Evolutionary conservation across 2,113 vertebrate genomes (phyloP).

Genomic region (Gnathonemus longibarbis): DNA sequence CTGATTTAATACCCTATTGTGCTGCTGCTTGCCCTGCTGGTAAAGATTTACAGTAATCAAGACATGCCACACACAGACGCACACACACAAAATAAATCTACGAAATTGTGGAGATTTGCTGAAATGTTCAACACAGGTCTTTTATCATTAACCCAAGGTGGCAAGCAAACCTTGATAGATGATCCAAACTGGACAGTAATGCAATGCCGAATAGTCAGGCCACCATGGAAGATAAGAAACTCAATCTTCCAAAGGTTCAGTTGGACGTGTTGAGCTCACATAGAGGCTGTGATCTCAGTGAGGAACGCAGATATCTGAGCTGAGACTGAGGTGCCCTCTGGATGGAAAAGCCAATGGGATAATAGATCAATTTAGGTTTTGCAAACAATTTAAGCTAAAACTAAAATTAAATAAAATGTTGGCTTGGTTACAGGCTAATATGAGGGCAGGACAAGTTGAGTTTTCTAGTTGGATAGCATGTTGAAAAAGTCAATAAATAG

Average conservation of each 20-base stretch:
- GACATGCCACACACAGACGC: background rate
- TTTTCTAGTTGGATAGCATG: background rate
- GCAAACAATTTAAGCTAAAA: background rate
- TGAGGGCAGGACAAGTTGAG: background rate
- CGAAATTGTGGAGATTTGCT: background rate
- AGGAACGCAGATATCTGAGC: background rate
- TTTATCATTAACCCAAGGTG: background rate
- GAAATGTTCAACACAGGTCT: background rate
- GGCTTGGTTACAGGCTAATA: background rate
- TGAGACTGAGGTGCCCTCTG: background rate
- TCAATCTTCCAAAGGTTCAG: background rate
- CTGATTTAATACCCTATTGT: background rate
- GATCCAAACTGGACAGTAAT: background rate
- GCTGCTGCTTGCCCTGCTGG: background rate
- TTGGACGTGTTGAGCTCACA: background rate
- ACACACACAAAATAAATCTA: background rate
- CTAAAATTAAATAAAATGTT: too few relatives aligned
- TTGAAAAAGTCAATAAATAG: background rate
- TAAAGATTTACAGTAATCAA: background rate
- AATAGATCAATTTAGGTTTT: background rate
- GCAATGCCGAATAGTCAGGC: background rate
- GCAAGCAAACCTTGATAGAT: background rate
- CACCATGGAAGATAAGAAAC: background rate
- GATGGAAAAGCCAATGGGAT: background rate
- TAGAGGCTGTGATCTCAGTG: background rate